Evolutionary conservation across 2,797 vertebrate species (phyloP).

Genomic region (Hemibagrus guttatus): DNA sequence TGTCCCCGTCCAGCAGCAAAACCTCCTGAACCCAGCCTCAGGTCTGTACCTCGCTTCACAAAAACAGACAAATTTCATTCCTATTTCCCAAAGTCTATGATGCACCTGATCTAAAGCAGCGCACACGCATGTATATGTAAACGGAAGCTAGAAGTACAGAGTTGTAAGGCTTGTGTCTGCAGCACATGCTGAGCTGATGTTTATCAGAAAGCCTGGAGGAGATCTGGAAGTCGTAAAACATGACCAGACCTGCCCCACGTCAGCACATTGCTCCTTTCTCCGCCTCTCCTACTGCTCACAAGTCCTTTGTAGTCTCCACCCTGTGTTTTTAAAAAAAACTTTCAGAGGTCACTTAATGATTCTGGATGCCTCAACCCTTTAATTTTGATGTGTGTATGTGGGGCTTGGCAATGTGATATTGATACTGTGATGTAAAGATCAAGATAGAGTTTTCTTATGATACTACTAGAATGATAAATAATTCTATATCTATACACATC

Average conservation of each 20-base stretch:
- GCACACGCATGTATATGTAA: constrained; percentile 22
- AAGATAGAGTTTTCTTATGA: neutral
- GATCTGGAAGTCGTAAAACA: constrained; percentile 64
- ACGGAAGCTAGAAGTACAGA: constrained; percentile 10
- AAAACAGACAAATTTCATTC: neutral
- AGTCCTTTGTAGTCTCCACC: constrained; percentile 19
- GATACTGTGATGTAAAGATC: neutral
- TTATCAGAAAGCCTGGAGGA: constrained; percentile 61
- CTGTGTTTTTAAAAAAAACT: constrained; percentile 9
- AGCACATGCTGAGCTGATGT: constrained; percentile 26
- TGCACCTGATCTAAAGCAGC: neutral
- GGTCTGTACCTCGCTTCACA: constrained; percentile 68
- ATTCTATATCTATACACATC: neutral
- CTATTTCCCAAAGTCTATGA: neutral
- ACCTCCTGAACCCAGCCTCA: constrained; percentile 86
- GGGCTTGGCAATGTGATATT: neutral
- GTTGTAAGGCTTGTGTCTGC: neutral
- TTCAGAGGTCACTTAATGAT: constrained; percentile 13
- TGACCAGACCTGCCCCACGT: constrained; percentile 71
- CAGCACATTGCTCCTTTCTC: constrained; percentile 53
- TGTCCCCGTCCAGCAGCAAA: constrained; percentile 84
- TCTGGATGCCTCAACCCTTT: neutral
- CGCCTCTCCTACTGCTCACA: constrained; percentile 1
- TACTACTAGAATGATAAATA: neutral
- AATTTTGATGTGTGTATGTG: constrained; percentile 8